phyloP scores from a whole-genome alignment of 1,140 invertebrate genomes.

The Trichomalopsis sarcophagae region DNA sequence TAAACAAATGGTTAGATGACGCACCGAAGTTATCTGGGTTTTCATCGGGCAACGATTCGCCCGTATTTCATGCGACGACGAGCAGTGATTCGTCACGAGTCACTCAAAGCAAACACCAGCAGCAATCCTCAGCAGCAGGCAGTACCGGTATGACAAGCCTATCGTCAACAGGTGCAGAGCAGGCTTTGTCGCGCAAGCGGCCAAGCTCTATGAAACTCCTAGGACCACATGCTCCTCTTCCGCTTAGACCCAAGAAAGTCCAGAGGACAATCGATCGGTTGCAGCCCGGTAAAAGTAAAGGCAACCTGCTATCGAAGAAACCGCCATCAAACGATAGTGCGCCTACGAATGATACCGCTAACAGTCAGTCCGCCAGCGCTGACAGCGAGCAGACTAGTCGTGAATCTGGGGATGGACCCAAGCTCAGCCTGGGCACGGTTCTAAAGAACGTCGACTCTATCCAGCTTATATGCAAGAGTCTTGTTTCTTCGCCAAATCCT shows the following conservation, averaged over 20 bases:
- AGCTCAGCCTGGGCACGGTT: conserved; percentile 87
- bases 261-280: conserved; percentile 88
- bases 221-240: conserved; percentile 68
- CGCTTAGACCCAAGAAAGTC: conserved; percentile 81
- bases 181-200: conserved; percentile 62
- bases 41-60: conserved; percentile 84
- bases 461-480: conserved; percentile 70
- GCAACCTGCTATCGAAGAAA: conserved; percentile 81
- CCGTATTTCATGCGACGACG: conserved; percentile 69
- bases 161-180: conserved; percentile 41
- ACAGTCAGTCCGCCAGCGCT: conserved; percentile 47
- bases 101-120: not conserved
- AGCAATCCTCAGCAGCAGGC: not conserved
- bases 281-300: conserved; percentile 89
- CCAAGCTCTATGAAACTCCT: conserved; percentile 66
- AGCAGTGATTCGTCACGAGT: conserved; percentile 57
- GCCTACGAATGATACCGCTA: conserved; percentile 52
- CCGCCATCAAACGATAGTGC: conserved; percentile 58
- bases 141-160: not conserved
- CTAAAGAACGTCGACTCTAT: conserved; percentile 78
- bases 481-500: conserved; percentile 70
- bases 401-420: conserved; percentile 79
- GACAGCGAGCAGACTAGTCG: conserved; percentile 59
- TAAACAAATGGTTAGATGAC: conserved; percentile 91
- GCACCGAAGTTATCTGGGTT: conserved; percentile 84